Conservation (phyloP, 1,140 invertebrate genomes). For the Wasmannia auropunctata region DNA sequence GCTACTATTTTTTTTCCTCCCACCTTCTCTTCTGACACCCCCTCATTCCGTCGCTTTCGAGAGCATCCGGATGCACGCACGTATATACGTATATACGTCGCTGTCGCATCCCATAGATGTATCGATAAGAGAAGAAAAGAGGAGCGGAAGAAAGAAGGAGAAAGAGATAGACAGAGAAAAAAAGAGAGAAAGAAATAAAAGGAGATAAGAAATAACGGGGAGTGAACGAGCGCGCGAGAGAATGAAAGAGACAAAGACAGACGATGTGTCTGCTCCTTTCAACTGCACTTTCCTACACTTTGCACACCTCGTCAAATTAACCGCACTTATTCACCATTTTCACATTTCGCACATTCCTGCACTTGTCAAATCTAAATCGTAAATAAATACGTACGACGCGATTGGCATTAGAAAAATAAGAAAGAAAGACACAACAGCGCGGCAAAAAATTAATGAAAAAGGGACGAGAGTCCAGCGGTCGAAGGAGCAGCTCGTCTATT, state of each 20-base stretch:
- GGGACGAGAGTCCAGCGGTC: neutral
- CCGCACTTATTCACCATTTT: neutral
- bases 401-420: neutral
- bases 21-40: constrained; percentile 38
- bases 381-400: neutral
- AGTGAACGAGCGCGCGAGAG: neutral
- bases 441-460: no score
- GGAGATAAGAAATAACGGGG: neutral
- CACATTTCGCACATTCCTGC: neutral
- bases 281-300: neutral
- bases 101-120: constrained; percentile 57
- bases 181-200: neutral
- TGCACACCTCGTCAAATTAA: neutral
- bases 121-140: constrained; percentile 14
- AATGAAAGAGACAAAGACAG: neutral
- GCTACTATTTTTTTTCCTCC: neutral
- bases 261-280: neutral
- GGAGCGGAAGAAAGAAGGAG: constrained; percentile 21
- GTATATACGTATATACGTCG: constrained; percentile 64
- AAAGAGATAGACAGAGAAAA: constrained; percentile 22
- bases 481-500: neutral
- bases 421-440: neutral
- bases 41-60: constrained; percentile 47
- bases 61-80: constrained; percentile 58
- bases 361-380: neutral